Evolutionary conservation across 2,888 invertebrate species (phyloP), one percentile per base, ranked within the genome.

Genomic region (Neria commutata): DNA sequence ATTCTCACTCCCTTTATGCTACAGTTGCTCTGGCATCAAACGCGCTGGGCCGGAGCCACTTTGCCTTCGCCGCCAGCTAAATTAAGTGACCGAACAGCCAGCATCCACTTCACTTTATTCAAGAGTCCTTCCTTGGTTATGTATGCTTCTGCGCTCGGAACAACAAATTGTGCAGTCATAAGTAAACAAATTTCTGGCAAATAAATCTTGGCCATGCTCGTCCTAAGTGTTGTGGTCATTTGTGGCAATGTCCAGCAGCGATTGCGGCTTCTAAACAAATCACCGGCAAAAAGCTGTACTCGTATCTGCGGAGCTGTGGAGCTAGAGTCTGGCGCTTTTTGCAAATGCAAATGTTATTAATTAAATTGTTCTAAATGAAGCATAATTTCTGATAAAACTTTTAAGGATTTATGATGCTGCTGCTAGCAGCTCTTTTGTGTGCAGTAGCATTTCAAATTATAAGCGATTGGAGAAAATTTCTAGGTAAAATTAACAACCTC

Each of bases 181-280:
- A 42, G 42, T 42, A 42, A 42, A 42, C 42, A 42, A 42, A 42
- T 42, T 42, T 42, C 21, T 58, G 29, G 68, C 64, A 67, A 61
- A 68, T 73, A 73, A 73, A 73, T 73, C 73, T 74, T 71, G 59
- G 67, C 64, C n/a, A n/a, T n/a, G n/a, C n/a, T n/a, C n/a, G n/a
- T n/a, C n/a, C 68, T 73, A 73, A 74, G 74, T 74, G 74, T 73
- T 73, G 73, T 66, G 73, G 73, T 69, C 74, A 74, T 71, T 74
- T 73, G 70, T 17, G 71, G 63, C 67, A 72, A 72, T 72, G 70
- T 66, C 70, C 67, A 63, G 69, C 70, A 67, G 37, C 37, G 37
- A n/a, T 37, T 6, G 37, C n/a, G 37, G 37, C n/a, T n/a, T n/a
- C n/a, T n/a, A n/a, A n/a, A n/a, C n/a, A n/a, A 19, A 4, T 42